phyloP scores from a whole-genome alignment of 2,113 vertebrate species.

The Neolamprologus longior region DNA sequence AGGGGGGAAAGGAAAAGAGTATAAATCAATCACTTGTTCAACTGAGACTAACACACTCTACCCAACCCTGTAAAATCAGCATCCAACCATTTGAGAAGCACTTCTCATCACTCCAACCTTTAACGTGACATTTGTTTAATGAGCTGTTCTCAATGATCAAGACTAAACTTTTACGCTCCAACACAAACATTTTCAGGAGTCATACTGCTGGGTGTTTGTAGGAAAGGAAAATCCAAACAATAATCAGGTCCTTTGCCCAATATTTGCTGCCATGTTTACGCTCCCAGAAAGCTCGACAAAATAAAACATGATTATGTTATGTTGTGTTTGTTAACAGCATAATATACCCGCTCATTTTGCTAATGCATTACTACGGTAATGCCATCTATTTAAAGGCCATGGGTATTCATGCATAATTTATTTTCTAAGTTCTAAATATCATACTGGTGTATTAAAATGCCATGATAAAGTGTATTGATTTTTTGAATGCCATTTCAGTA shows the following conservation, averaged over 20 bases:
- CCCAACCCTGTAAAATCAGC: not conserved
- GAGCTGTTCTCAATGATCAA: not conserved
- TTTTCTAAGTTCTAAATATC: slow-evolving; percentile 19
- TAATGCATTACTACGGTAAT: not conserved
- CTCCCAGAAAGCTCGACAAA: not conserved
- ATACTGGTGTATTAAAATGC: slow-evolving; percentile 20
- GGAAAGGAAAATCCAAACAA: not conserved
- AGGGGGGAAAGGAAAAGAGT: not conserved
- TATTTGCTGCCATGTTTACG: not conserved
- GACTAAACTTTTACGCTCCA: not conserved
- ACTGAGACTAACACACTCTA: not conserved
- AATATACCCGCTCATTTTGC: not conserved
- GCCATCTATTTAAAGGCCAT: not conserved
- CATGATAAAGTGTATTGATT: not conserved
- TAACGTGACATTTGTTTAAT: not conserved
- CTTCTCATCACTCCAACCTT: not conserved
- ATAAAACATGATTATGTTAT: not conserved
- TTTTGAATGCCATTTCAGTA: not conserved
- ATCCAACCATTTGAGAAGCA: not conserved
- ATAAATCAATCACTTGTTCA: not conserved
- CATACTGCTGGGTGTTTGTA: not conserved
- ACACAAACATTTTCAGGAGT: not conserved
- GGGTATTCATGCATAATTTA: slow-evolving; percentile 22
- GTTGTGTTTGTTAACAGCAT: not conserved
- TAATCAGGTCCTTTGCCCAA: not conserved